Conservation (phyloP, 2,113 vertebrate species). For the Neotoma lepida region DNA sequence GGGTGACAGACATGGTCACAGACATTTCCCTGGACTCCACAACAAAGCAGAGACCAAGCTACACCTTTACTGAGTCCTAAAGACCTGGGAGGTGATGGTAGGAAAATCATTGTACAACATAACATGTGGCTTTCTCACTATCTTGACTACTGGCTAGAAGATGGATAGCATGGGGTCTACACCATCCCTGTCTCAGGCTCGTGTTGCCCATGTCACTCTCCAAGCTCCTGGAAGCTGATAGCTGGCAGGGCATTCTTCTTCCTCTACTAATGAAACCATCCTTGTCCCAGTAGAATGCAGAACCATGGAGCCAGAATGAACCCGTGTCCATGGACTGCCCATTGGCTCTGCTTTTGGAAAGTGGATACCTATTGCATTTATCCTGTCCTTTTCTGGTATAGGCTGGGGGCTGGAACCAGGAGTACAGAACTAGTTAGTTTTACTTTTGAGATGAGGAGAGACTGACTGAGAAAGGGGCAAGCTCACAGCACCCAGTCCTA, state of each 20-base stretch:
- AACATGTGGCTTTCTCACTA: not conserved
- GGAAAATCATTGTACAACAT: not conserved
- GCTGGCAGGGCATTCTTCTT: not conserved
- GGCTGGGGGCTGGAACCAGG: not conserved
- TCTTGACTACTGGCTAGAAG: not conserved
- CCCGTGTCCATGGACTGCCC: too few species aligned
- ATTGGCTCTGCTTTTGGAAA: not conserved
- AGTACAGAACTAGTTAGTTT: not conserved
- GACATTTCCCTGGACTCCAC: not conserved
- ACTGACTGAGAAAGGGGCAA: not conserved
- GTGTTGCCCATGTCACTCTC: not conserved
- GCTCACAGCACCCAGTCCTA: not conserved
- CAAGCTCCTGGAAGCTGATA: not conserved
- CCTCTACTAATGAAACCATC: not conserved
- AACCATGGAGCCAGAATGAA: not conserved
- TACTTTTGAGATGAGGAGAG: not conserved
- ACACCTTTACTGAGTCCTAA: not conserved
- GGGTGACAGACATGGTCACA: not conserved
- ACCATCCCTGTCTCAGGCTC: not conserved
- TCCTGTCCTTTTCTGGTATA: not conserved
- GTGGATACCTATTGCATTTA: not conserved
- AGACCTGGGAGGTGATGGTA: not conserved
- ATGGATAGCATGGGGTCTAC: not conserved
- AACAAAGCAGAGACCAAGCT: not conserved
- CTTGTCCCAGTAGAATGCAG: not conserved